A percentile compares a stretch with the other conserved stretches of the same genome.
phyloP scores from a whole-genome alignment of 2,888 invertebrate genomes.

The Pycnomerus fuliginosus region DNA sequence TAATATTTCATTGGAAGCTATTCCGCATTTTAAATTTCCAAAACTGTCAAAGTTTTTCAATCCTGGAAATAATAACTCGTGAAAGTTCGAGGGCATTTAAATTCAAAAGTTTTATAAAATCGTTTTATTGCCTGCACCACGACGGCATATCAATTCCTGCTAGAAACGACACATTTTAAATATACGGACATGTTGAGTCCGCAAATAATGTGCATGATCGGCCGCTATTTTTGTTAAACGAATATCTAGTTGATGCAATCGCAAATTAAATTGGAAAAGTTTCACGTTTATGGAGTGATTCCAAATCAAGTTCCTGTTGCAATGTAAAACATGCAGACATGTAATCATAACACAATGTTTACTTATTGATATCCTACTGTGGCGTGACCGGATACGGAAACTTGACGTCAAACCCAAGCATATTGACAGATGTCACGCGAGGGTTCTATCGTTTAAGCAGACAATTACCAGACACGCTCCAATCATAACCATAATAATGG shows the following conservation, averaged over 20 bases:
- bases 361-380: slow-evolving; percentile 25
- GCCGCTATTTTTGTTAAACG: slow-evolving; percentile 41
- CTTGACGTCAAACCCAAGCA: slow-evolving; percentile 33
- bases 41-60: slow-evolving; percentile 43
- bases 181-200: too few relatives aligned
- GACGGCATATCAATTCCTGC: slow-evolving; percentile 17
- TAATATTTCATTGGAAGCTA: slow-evolving; percentile 31
- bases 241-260: slow-evolving; percentile 46
- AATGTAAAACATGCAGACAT: slow-evolving; percentile 24
- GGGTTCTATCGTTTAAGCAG: slow-evolving; percentile 11
- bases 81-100: slow-evolving; percentile 32
- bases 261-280: slow-evolving; percentile 52
- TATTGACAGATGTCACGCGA: slow-evolving; percentile 36
- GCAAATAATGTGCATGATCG: slow-evolving; percentile 41
- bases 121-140: slow-evolving; percentile 27
- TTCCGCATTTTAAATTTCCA: slow-evolving; percentile 31
- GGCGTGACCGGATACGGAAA: slow-evolving; percentile 32
- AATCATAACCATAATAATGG: slow-evolving; percentile 16
- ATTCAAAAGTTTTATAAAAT: slow-evolving; percentile 33
- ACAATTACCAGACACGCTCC: slow-evolving; percentile 25
- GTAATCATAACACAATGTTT: slow-evolving; percentile 27
- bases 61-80: slow-evolving; percentile 40
- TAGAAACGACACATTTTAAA: too few relatives aligned
- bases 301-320: slow-evolving; percentile 36
- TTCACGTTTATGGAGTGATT: slow-evolving; percentile 45